Base-by-base conservation (phyloP, 2,888 invertebrate genomes). In the Caenorhabditis imperialis region DNA sequence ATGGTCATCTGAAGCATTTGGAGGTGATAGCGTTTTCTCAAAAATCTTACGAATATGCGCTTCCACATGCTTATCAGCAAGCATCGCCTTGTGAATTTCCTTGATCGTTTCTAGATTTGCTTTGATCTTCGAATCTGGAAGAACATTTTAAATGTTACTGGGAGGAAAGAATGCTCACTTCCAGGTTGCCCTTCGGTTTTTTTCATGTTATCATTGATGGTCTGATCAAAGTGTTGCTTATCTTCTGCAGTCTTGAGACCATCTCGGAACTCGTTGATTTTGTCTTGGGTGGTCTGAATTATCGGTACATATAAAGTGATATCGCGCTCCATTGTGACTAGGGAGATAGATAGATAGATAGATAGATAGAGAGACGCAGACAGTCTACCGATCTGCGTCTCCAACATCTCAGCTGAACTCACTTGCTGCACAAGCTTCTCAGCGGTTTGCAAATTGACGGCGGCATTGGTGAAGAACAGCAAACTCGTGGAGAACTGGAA, bases 401-500 rank as follows among this genome's bases (percentile, higher is more conserved):
- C 4, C 6, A 25, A 25, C 33, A 23, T 14, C 6, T 30, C 10
- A 30, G n/a, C n/a, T n/a, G n/a, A n/a, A n/a, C 10, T 30, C 35
- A 75, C 74, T 38, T 75, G 61, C 45, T 76, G 67, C 37, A 76
- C 72, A 0, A 76, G 37, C 48, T 37, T 76, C 33, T 76, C 76
- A 40, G 76, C 76, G 25, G 76, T 76, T 23, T 76, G 71, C 33
- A 76, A 50, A 53, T 71, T 76, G 7, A 76, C 71, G 3, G 76
- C 76, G 6, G 76, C 65, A 20, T 76, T 76, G 5, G 72, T 72
- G 53, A 76, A 76, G 58, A 76, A 76, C 1, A 76, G 35, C 40
- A 72, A 57, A 58, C 67, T 67, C 14, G 76, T 72, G 23, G 76
- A 71, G 44, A 76, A 76, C 47, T 76, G 76, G 70, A 76, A 76